phyloP scores from a whole-genome alignment of 2,888 invertebrate species.

The Invenusta paracnida region DNA sequence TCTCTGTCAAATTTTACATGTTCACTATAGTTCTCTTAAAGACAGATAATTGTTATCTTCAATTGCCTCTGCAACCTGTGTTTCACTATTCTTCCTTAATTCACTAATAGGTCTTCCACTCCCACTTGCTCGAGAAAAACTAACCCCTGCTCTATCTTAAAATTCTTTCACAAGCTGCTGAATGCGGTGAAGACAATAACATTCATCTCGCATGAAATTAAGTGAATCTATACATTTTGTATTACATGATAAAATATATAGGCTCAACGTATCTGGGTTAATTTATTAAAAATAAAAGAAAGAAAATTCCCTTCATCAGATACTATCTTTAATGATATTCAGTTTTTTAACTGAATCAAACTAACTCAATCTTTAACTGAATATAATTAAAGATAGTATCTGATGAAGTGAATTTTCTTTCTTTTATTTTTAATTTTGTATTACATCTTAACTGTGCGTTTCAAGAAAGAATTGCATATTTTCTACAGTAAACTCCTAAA shows the following conservation, averaged over 20 bases:
- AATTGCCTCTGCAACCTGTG: background rate
- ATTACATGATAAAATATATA: too few relatives aligned
- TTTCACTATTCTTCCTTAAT: too few relatives aligned
- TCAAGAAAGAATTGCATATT: background rate
- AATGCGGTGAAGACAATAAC: background rate
- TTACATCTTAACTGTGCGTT: background rate
- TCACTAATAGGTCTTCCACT: background rate
- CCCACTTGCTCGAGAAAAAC: background rate
- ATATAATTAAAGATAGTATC: too few relatives aligned
- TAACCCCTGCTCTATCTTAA: background rate
- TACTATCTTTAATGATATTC: too few relatives aligned
- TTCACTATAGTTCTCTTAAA: background rate
- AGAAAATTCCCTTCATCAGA: too few relatives aligned
- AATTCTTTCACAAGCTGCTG: background rate
- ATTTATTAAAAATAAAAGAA: too few relatives aligned
- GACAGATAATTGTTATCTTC: background rate
- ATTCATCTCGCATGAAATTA: background rate
- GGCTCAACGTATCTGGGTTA: too few relatives aligned
- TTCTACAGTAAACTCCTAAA: background rate
- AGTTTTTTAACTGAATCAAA: too few relatives aligned
- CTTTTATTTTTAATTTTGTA: too few relatives aligned
- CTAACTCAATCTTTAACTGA: too few relatives aligned
- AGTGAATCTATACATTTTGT: background rate
- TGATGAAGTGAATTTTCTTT: too few relatives aligned
- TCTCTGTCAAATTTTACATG: background rate